These are phyloP conservation scores for Drosophila insularis DNA, from an alignment of 1,140 invertebrate species.

Conservation along the genomic window DNA sequence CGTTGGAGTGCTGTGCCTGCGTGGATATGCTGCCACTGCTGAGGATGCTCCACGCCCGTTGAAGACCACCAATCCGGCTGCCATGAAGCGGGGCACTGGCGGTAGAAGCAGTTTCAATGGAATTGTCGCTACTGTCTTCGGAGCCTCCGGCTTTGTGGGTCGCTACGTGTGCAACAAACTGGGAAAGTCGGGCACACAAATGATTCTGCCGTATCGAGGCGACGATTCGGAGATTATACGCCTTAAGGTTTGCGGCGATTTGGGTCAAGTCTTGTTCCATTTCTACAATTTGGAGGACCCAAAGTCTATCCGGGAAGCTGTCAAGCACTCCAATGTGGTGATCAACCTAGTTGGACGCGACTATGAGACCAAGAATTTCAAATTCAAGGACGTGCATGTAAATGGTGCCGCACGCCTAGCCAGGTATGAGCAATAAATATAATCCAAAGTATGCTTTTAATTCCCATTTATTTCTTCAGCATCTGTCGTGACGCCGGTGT, in stretches of 20 bases:
- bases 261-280: constrained; percentile 97
- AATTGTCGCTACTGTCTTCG: constrained; percentile 98
- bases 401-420: constrained; percentile 89
- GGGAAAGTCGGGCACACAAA: constrained; percentile 93
- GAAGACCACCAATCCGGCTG: constrained; percentile 83
- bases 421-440: constrained; percentile 70
- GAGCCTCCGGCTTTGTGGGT: constrained; percentile 94
- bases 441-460: constrained; percentile 49
- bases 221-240: constrained; percentile 90
- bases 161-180: constrained; percentile 92
- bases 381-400: constrained; percentile 91
- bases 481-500: constrained; percentile 90
- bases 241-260: constrained; percentile 94
- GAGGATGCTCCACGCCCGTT: constrained; percentile 73
- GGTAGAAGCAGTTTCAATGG: constrained; percentile 98
- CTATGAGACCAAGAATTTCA: constrained; percentile 95
- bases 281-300: constrained; percentile 94
- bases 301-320: constrained; percentile 91
- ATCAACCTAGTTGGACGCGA: constrained; percentile 97
- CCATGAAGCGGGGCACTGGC: constrained; percentile 93
- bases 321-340: constrained; percentile 98
- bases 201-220: constrained; percentile 95
- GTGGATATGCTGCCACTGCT: constrained; percentile 57
- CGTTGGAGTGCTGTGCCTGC: constrained; percentile 71
- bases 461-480: constrained; percentile 77